These are phyloP conservation scores for Zaprionus capensis DNA, from an alignment of 1,140 invertebrate genomes.

Conservation along the genomic window DNA sequence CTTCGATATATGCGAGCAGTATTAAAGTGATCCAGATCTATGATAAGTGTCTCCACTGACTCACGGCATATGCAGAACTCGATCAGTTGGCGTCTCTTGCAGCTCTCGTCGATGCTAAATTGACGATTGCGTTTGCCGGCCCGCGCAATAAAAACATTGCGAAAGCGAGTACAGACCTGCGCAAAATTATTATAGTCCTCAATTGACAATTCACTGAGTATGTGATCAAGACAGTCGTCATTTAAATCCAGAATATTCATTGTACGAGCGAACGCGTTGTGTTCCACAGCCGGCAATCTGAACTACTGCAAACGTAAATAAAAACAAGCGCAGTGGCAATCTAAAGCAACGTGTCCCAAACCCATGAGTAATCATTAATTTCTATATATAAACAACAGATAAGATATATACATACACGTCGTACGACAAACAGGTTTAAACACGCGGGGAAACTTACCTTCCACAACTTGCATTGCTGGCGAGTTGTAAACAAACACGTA, in stretches of 20 bases:
- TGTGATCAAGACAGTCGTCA: slow-evolving; percentile 51
- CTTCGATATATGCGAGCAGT: neutral
- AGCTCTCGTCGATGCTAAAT: slow-evolving; percentile 28
- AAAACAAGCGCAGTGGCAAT: slow-evolving; percentile 3
- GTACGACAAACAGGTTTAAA: slow-evolving; percentile 36
- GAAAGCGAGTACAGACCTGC: slow-evolving; percentile 54
- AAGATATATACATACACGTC: slow-evolving; percentile 34
- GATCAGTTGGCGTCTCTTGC: slow-evolving; percentile 24
- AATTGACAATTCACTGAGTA: slow-evolving; percentile 34
- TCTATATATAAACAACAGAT: slow-evolving; percentile 16
- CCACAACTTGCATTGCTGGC: slow-evolving; percentile 19
- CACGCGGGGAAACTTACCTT: slow-evolving; percentile 44
- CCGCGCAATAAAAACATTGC: slow-evolving; percentile 39
- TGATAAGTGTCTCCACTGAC: slow-evolving; percentile 32
- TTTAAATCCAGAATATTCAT: slow-evolving; percentile 54
- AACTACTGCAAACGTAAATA: slow-evolving; percentile 28
- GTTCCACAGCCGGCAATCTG: slow-evolving; percentile 2
- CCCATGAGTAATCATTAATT: slow-evolving; percentile 54
- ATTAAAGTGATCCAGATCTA: slow-evolving; percentile 54
- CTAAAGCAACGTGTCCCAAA: slow-evolving; percentile 42
- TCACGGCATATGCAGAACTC: slow-evolving; percentile 54
- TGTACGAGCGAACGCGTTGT: neutral
- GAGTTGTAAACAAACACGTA: slow-evolving; percentile 11
- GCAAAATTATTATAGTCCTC: slow-evolving; percentile 45
- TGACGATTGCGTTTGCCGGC: slow-evolving; percentile 18